phyloP scores from a whole-genome alignment of 2,797 vertebrate genomes.

The Sternotherus odoratus region DNA sequence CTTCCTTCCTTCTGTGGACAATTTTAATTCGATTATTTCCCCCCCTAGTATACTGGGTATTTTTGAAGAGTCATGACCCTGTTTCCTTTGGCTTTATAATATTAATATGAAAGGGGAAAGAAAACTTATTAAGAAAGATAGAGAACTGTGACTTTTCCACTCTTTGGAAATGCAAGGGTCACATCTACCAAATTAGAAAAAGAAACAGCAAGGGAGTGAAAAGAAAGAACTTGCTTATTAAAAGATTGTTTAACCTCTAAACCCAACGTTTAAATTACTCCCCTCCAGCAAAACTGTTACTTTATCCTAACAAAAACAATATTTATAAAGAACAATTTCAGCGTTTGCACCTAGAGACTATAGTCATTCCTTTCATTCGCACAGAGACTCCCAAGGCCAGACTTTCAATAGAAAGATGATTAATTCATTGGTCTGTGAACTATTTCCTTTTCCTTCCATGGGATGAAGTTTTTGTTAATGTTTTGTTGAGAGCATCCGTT shows the following conservation, averaged over 20 bases:
- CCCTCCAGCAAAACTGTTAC: slow-evolving; percentile 84
- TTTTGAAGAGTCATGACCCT: background rate
- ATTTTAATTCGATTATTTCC: background rate
- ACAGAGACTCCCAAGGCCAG: slow-evolving; percentile 70
- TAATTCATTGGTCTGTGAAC: slow-evolving; percentile 85
- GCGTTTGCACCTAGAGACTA: slow-evolving; percentile 84
- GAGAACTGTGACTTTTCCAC: background rate
- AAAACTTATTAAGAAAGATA: background rate
- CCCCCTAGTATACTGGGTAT: no score
- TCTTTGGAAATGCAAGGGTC: background rate
- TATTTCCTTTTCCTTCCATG: slow-evolving; percentile 80
- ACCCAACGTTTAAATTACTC: slow-evolving; percentile 83
- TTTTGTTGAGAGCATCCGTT: background rate
- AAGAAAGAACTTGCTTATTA: background rate
- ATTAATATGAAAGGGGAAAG: background rate
- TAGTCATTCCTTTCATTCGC: slow-evolving; percentile 91
- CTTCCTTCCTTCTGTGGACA: background rate
- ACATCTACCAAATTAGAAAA: slow-evolving; percentile 3
- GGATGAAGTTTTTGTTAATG: background rate
- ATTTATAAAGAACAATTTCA: slow-evolving; percentile 85
- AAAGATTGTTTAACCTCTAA: slow-evolving; percentile 84
- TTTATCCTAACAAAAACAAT: slow-evolving; percentile 86
- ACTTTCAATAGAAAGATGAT: slow-evolving; percentile 84
- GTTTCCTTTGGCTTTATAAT: background rate
- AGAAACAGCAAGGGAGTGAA: background rate